These are phyloP conservation scores for Anguilla megastoma DNA, from an alignment of 2,797 vertebrate species.

Conservation along the genomic window DNA sequence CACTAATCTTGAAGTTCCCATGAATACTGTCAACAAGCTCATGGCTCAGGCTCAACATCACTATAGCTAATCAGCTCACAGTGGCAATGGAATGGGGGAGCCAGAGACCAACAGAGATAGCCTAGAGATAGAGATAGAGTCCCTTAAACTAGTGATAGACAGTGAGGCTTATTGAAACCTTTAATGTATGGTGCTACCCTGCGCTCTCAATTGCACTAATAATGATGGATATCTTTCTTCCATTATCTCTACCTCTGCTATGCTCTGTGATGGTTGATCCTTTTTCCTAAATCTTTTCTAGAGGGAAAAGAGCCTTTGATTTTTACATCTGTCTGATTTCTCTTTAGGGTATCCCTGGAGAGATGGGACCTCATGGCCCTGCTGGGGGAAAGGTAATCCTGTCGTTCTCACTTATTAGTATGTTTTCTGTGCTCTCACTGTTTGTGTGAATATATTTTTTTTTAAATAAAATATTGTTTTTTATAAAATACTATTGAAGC, in stretches of 20 bases:
- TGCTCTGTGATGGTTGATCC: background rate
- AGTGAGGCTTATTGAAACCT: no score
- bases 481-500: background rate
- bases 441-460: background rate
- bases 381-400: conserved; percentile 84
- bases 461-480: background rate
- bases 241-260: background rate
- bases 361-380: conserved; percentile 85
- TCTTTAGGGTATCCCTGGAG: conserved; percentile 90
- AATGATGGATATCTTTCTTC: background rate
- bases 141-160: background rate
- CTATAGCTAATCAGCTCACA: background rate
- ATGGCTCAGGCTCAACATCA: background rate
- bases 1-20: background rate
- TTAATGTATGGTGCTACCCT: background rate
- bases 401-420: background rate
- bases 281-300: background rate
- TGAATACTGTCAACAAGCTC: background rate
- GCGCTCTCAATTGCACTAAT: background rate
- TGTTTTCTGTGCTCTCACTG: background rate
- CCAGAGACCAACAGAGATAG: background rate
- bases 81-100: background rate
- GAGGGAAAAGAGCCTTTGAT: background rate
- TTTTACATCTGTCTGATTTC: background rate
- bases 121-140: background rate